Evolutionary conservation across 2,888 invertebrate species (phyloP), one percentile per base, ranked within the genome.

Genomic region (Pocota personata): DNA sequence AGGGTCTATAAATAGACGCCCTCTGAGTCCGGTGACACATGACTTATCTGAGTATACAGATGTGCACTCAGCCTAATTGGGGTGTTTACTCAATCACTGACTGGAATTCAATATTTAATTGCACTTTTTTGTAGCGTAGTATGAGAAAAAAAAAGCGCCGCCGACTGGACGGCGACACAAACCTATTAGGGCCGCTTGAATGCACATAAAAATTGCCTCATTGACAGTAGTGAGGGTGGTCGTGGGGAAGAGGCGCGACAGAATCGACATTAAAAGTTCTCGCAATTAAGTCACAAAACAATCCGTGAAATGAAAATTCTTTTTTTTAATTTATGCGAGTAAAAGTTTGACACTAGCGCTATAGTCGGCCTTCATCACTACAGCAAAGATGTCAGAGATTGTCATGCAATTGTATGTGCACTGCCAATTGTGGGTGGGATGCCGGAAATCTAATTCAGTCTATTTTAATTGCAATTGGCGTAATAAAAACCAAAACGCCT

Each of bases 71-170:
- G 19, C 60, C 72, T 83, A 78, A 83, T 78, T 78, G 62, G 43
- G 52, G 14, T 78, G 52, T 60, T 78, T 72, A 72, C 37, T 72
- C 83, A 84, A 75, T 79, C 75, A 52, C 75, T 73, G 66, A 30
- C 57, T 80, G 75, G 60, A 80, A 84, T 71, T 57, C 46, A 79
- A 80, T 84, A 79, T 58, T 66, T 80, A 84, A 80, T 71, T 76
- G 71, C 58, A 75, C 50, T 57, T 24, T n/a, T 69, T 35, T 64
- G 60, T 46, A 19, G 30, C 1, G 35, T 16, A 32, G 8, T n/a
- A 30, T 19, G 10, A 40, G 46, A 57, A 32, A 30, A 10, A 24
- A 21, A 24, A 55, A n/a, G 14, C 35, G 19, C 6, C 7, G 32
- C 50, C 43, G 48, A 27, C 66, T 43, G 30, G 16, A 35, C 6